Conservation (phyloP, 2,888 invertebrate genomes). For the Pecten maximus region DNA sequence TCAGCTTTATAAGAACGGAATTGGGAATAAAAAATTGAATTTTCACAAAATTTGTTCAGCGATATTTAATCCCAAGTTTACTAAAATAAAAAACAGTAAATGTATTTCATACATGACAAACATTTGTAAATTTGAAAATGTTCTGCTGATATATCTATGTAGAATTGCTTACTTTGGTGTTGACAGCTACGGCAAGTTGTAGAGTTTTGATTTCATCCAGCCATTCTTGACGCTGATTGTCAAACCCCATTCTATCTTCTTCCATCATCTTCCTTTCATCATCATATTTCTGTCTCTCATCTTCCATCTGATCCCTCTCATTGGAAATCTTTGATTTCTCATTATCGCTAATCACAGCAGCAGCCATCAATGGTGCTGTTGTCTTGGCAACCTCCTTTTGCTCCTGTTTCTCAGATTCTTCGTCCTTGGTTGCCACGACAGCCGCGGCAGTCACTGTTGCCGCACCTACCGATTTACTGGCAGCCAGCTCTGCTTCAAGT, state of each 20-base stretch:
- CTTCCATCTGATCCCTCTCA: constrained; percentile 63
- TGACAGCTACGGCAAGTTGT: constrained; percentile 63
- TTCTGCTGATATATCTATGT: no score
- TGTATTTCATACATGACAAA: no score
- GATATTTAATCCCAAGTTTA: no score
- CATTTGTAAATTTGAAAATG: no score
- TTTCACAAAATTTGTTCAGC: no score
- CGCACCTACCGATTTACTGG: constrained; percentile 18
- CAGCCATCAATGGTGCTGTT: constrained; percentile 55
- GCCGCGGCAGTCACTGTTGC: constrained; percentile 41
- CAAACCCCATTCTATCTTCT: constrained; percentile 65
- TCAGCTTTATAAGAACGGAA: no score
- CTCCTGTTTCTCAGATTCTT: constrained; percentile 14
- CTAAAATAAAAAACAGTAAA: no score
- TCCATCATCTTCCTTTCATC: constrained; percentile 66
- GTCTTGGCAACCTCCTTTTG: constrained; percentile 53
- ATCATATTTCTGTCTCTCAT: constrained; percentile 61
- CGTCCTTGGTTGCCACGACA: constrained; percentile 29
- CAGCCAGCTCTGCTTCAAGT: constrained; percentile 56
- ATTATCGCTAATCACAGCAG: constrained; percentile 58
- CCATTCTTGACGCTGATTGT: constrained; percentile 67
- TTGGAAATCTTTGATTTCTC: constrained; percentile 63
- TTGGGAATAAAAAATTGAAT: no score
- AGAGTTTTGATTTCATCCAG: constrained; percentile 65
- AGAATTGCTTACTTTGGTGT: constrained; percentile 59